Evolutionary conservation across 2,888 invertebrate genomes (phyloP), one percentile per base, ranked within the genome.

Genomic region (Trilocha varians): DNA sequence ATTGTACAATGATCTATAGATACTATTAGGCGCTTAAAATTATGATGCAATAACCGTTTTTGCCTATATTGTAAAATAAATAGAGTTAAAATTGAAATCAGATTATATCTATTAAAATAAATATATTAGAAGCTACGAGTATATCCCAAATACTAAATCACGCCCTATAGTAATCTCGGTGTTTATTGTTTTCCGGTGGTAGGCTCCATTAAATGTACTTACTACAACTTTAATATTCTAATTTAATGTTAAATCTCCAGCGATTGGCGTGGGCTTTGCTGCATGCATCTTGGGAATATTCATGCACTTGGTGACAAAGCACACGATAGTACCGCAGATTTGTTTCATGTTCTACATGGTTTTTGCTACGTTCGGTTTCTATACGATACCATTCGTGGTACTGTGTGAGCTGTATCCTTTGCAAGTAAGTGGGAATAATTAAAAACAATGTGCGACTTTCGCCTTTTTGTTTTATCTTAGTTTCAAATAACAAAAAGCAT

Each of bases 361-460:
- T 1, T 70, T 72, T 36, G 64, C 65, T 2, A 63, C 66, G 0
- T 18, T 76, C 18, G 78, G 80, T 0, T 76, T 70, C 36, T 68
- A 66, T 37, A 55, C 59, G 0, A 39, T 80, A 8, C 80, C 79
- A 1, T 52, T 67, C 4, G 40, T 78, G 5, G 57, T 78, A 16
- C 68, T 75, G 62, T 64, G 58, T 16, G 80, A 79, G 49, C 37
- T 78, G 4, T 70, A 67, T 42, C 80, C 79, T 1, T 57, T 78
- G 39, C 77, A 79, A 55, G 80, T 78, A 53, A 55, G 66, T 39
- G 1, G 32, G 1, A n/a, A 8, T 39, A n/a, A 34, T 34, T 3
- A 34, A 8, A 13, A 13, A 6, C 13, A 13, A 6, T 34, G 34
- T 34, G n/a, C 39, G 1, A 16, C 6, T 17, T 18, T 41, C 16